Evolutionary conservation across 2,797 vertebrate species (phyloP).

Genomic region (Ctenosaura bakeri): DNA sequence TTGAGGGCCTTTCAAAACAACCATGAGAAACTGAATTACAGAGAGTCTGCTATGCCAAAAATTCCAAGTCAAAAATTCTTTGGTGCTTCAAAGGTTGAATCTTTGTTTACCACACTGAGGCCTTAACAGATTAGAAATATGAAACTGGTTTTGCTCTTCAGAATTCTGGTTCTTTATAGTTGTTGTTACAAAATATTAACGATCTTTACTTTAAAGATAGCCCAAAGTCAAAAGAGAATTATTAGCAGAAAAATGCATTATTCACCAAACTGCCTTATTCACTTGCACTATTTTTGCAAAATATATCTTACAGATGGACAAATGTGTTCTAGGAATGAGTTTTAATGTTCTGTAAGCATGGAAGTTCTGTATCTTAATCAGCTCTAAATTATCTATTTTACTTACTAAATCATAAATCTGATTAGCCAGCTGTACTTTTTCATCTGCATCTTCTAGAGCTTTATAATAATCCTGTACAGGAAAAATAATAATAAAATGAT

Average conservation of each 20-base stretch:
- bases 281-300: too few species aligned
- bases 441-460: slow-evolving; percentile 97
- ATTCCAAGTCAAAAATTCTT: background rate
- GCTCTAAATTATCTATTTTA: slow-evolving; percentile 48
- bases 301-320: background rate
- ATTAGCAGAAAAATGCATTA: background rate
- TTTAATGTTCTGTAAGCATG: background rate
- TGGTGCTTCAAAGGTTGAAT: too few species aligned
- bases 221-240: background rate
- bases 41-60: background rate
- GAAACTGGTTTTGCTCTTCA: background rate
- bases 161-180: background rate
- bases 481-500: background rate
- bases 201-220: background rate
- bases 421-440: slow-evolving; percentile 98
- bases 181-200: background rate
- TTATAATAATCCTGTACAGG: slow-evolving; percentile 95
- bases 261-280: too few species aligned
- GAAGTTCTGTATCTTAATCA: background rate
- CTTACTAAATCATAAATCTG: slow-evolving; percentile 99
- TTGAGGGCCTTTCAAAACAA: background rate
- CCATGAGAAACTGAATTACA: background rate
- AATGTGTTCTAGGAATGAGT: background rate
- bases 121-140: background rate
- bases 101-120: background rate